Percentiles rank a stretch among this genome's conserved stretches.
Evolutionary conservation across 2,797 vertebrate genomes (phyloP).

Genomic region (Octomys mimax): DNA sequence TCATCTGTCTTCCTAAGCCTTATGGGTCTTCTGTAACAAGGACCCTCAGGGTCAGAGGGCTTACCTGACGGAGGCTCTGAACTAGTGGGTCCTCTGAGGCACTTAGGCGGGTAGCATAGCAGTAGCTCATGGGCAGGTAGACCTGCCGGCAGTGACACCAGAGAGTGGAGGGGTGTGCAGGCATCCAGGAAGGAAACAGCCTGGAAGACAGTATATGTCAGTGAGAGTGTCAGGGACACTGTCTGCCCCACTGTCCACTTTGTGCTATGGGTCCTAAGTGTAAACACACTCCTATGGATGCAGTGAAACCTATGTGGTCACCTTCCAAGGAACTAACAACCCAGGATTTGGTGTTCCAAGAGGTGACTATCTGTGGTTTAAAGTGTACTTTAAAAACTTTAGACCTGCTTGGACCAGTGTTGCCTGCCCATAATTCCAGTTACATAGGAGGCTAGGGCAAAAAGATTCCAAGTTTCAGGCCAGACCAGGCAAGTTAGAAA

Average conservation of each 20-base stretch:
- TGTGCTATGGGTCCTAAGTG: background rate
- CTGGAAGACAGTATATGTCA: slow-evolving; percentile 83
- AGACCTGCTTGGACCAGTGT: background rate
- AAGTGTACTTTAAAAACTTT: background rate
- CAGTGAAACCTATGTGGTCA: background rate
- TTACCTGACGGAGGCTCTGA: slow-evolving; percentile 95
- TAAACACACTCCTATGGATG: fast-evolving
- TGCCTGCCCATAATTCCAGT: background rate
- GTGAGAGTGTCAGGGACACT: background rate
- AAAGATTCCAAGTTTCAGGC: background rate
- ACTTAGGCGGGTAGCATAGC: slow-evolving; percentile 92
- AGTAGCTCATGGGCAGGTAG: slow-evolving; percentile 99
- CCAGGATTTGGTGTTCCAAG: background rate
- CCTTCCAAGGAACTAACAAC: background rate
- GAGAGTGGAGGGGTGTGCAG: slow-evolving; percentile 95
- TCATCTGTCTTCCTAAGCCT: background rate
- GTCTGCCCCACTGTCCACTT: too few relatives aligned
- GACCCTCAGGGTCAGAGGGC: background rate
- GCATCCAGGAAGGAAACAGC: slow-evolving; percentile 95
- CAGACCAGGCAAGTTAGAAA: background rate
- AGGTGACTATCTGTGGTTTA: background rate
- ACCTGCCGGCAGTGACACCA: slow-evolving; percentile 99
- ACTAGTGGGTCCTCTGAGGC: slow-evolving; percentile 93
- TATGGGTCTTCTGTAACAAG: background rate
- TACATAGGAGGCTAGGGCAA: background rate